A percentile compares a stretch with the other conserved stretches of the same genome.
Evolutionary conservation across 1,140 invertebrate species (phyloP).

Genomic region (Stegodyphus mimosarum): DNA sequence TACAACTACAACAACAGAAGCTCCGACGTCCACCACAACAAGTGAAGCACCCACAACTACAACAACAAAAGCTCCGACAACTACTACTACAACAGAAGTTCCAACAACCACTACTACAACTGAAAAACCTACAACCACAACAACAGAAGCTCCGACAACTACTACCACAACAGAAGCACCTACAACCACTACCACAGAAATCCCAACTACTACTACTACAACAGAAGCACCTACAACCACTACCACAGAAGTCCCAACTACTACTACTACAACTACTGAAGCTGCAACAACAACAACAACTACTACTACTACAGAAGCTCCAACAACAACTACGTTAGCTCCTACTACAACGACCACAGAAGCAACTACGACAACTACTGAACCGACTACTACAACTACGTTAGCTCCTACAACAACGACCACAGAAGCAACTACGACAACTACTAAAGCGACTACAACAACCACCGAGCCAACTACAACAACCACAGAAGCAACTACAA

Average conservation of each 20-base stretch:
- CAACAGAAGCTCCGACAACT: not conserved
- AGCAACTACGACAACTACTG: not conserved
- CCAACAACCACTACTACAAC: slow-evolving; percentile 22
- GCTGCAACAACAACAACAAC: not conserved
- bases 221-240: slow-evolving; percentile 19
- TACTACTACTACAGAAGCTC: not conserved
- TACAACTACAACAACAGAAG: not conserved
- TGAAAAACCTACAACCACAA: not conserved
- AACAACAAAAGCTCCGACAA: not conserved
- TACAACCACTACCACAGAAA: slow-evolving; percentile 11
- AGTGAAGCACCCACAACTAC: not conserved
- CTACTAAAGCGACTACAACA: not conserved
- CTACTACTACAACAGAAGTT: slow-evolving; percentile 7
- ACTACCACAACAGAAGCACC: slow-evolving; percentile 8
- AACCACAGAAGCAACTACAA: too few species aligned
- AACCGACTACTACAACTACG: slow-evolving; percentile 2
- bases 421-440: slow-evolving; percentile 1
- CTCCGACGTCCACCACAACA: not conserved
- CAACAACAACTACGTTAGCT: slow-evolving; percentile 1
- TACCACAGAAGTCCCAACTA: not conserved
- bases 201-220: slow-evolving; percentile 8
- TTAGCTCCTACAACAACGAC: not conserved
- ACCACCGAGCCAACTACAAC: not conserved
- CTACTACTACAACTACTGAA: slow-evolving; percentile 2
- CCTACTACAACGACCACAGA: not conserved